These are phyloP conservation scores for Furcula furcula DNA, from an alignment of 2,888 invertebrate species.

Conservation along the genomic window DNA sequence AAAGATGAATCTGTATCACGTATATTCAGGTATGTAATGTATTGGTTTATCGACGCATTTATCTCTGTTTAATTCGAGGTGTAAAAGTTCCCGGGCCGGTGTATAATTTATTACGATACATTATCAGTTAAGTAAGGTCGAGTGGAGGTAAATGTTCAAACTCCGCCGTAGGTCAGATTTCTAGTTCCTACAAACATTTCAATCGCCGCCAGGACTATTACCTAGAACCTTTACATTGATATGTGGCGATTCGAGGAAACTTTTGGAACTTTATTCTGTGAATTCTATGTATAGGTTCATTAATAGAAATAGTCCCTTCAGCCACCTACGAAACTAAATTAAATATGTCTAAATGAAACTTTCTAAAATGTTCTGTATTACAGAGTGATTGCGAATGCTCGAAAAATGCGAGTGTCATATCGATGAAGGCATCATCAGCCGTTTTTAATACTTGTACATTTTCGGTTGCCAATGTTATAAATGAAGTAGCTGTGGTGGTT, in stretches of 20 bases:
- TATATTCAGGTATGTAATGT: constrained; percentile 1
- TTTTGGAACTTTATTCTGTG: too few species aligned
- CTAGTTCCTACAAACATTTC: constrained; percentile 57
- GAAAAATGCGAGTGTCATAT: too few species aligned
- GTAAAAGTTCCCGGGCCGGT: constrained; percentile 18
- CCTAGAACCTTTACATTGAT: constrained; percentile 52
- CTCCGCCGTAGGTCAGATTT: constrained; percentile 44
- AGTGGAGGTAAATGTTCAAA: constrained; percentile 38
- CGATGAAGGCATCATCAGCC: too few species aligned
- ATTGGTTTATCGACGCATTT: constrained; percentile 6
- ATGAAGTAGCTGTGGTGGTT: too few species aligned
- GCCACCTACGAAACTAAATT: too few species aligned
- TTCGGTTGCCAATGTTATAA: too few species aligned
- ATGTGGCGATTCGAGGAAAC: constrained; percentile 50
- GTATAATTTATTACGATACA: constrained; percentile 27
- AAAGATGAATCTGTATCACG: constrained; percentile 18
- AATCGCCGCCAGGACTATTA: constrained; percentile 53
- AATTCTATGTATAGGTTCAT: too few species aligned
- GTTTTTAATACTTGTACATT: too few species aligned
- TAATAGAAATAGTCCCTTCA: too few species aligned
- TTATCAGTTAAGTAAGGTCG: constrained; percentile 27
- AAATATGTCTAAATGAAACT: too few species aligned
- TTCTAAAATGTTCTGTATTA: too few species aligned
- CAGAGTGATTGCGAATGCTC: too few species aligned
- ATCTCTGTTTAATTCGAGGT: constrained; percentile 23